These are phyloP conservation scores for Nephrotoma flavescens DNA, from an alignment of 2,888 invertebrate species.

Conservation along the genomic window DNA sequence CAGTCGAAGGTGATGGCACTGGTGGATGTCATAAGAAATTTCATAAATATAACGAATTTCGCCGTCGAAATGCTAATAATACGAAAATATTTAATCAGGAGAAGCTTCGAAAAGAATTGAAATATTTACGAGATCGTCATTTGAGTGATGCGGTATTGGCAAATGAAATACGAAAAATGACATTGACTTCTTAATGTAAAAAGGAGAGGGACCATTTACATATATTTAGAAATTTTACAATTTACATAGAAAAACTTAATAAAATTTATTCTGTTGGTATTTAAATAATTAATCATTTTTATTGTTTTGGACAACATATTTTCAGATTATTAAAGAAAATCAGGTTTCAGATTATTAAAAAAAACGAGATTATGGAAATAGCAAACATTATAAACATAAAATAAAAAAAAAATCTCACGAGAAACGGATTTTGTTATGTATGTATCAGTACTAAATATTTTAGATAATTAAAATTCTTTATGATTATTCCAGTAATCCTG, in stretches of 20 bases:
- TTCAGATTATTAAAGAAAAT: too few species aligned
- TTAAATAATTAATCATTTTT: background rate
- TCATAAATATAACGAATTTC: background rate
- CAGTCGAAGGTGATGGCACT: background rate
- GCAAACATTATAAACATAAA: too few species aligned
- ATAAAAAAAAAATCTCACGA: too few species aligned
- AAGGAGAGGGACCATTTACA: background rate
- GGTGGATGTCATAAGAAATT: background rate
- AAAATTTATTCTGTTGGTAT: background rate
- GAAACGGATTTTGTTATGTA: too few species aligned
- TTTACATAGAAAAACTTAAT: background rate
- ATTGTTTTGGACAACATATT: too few species aligned
- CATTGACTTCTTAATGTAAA: background rate
- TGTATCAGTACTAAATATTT: too few species aligned
- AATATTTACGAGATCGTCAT: background rate
- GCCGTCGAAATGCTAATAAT: background rate
- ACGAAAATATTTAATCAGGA: background rate
- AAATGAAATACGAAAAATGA: conserved; percentile 1
- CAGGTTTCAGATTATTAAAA: too few species aligned
- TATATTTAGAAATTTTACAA: background rate
- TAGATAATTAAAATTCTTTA: too few species aligned
- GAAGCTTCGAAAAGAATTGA: background rate
- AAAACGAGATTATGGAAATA: too few species aligned
- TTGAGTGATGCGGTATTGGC: background rate
- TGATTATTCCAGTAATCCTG: too few species aligned